phyloP scores from a whole-genome alignment of 2,888 invertebrate species.

The Coleophora flavipennella region DNA sequence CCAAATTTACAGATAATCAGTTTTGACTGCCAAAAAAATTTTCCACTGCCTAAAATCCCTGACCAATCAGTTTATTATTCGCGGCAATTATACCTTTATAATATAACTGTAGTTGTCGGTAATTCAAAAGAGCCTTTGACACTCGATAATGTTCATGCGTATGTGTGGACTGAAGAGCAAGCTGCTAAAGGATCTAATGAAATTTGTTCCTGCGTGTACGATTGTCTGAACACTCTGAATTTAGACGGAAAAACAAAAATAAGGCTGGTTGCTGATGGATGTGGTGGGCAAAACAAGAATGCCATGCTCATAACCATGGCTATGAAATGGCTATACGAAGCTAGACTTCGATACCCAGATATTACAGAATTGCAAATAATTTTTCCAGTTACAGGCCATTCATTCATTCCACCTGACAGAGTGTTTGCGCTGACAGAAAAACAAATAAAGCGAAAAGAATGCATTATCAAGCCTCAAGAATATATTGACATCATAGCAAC shows the following conservation, averaged over 20 bases:
- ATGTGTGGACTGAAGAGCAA: too few species aligned
- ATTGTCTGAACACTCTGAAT: too few species aligned
- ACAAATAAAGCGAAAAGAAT: constrained; percentile 4
- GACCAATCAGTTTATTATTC: constrained; percentile 31
- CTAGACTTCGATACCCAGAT: constrained; percentile 4
- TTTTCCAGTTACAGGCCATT: constrained; percentile 11
- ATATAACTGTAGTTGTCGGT: constrained; percentile 31
- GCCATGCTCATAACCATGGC: too few species aligned
- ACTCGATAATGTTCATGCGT: too few species aligned
- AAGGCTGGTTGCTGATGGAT: too few species aligned
- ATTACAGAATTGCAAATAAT: constrained; percentile 9
- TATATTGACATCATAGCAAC: constrained; percentile 7
- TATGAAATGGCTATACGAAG: neutral
- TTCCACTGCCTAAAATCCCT: constrained; percentile 19
- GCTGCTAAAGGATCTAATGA: too few species aligned
- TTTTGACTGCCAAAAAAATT: constrained; percentile 17
- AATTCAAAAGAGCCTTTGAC: too few species aligned
- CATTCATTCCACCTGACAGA: constrained; percentile 11
- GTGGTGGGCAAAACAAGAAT: too few species aligned
- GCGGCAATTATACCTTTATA: constrained; percentile 30
- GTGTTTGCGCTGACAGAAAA: constrained; percentile 13
- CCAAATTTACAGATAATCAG: constrained; percentile 8
- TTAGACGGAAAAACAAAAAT: too few species aligned
- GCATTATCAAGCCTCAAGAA: constrained; percentile 5
- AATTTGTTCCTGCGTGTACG: too few species aligned